Conservation (phyloP, 37 sponge, comb jelly and placozoan species). For the Cladorhizidae sp. region DNA sequence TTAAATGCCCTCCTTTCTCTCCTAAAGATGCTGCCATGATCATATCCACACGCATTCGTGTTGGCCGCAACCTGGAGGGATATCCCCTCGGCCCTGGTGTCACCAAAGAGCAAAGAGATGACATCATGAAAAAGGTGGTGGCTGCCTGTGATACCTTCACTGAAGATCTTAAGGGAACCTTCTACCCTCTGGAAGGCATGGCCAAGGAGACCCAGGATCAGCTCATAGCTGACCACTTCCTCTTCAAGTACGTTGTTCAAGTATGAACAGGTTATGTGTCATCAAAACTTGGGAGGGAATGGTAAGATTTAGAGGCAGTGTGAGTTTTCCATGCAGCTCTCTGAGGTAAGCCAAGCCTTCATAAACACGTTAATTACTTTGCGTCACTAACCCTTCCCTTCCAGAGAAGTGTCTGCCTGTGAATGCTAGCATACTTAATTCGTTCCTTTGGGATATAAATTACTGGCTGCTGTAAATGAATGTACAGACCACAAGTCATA, state of each 20-base stretch:
- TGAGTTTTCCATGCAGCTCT: too few relatives aligned
- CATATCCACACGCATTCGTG: constrained; percentile 66
- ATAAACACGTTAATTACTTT: too few relatives aligned
- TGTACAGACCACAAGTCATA: too few relatives aligned
- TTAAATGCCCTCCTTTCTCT: constrained; percentile 19
- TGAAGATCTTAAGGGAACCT: constrained; percentile 69
- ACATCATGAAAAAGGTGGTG: constrained; percentile 61
- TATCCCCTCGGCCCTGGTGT: constrained; percentile 69
- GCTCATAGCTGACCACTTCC: constrained; percentile 93
- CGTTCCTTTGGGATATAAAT: too few relatives aligned
- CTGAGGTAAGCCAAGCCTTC: too few relatives aligned
- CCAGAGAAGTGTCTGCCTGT: too few relatives aligned
- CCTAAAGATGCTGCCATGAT: constrained; percentile 66
- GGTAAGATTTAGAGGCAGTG: too few relatives aligned
- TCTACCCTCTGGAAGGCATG: constrained; percentile 86
- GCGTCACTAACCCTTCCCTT: too few relatives aligned
- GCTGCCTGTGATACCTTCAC: constrained; percentile 55
- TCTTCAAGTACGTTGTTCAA: constrained; percentile 85
- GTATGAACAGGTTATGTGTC: too few relatives aligned
- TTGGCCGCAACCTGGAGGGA: constrained; percentile 70
- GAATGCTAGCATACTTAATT: too few relatives aligned
- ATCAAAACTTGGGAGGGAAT: too few relatives aligned
- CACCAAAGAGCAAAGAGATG: constrained; percentile 69
- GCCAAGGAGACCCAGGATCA: constrained; percentile 71
- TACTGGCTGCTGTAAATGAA: too few relatives aligned